phyloP scores from a whole-genome alignment of 2,113 vertebrate genomes.

The Nestor notabilis region DNA sequence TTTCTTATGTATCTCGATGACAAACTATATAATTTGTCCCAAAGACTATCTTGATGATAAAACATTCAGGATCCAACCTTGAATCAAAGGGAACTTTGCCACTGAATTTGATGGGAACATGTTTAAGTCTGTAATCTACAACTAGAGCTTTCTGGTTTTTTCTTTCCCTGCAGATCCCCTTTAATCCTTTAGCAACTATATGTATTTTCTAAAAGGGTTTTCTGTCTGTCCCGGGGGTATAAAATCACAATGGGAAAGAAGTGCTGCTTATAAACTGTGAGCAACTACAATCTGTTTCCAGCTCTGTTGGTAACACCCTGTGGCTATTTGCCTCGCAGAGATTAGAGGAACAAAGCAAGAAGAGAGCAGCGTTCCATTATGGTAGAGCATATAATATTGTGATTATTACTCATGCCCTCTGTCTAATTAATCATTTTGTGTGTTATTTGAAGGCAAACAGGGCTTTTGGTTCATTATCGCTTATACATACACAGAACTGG shows the following conservation, averaged over 20 bases:
- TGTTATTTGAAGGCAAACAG: constrained; percentile 69
- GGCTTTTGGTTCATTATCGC: constrained; percentile 66
- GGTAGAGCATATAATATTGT: constrained; percentile 66
- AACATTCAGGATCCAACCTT: neutral
- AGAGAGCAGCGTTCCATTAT: constrained; percentile 59
- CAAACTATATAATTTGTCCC: neutral
- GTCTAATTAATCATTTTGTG: constrained; percentile 66
- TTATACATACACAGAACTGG: constrained; percentile 65
- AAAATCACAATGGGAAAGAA: constrained; percentile 53
- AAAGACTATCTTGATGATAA: neutral
- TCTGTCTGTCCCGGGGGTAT: neutral
- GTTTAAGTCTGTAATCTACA: neutral
- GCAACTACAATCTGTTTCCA: constrained; percentile 8
- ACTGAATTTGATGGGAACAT: neutral
- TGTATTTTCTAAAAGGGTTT: constrained; percentile 32
- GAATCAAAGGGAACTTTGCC: neutral
- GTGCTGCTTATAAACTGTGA: constrained; percentile 40
- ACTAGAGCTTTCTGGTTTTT: neutral
- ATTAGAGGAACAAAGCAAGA: constrained; percentile 67
- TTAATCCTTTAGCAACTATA: constrained; percentile 34
- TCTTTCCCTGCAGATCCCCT: neutral
- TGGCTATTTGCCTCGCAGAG: constrained; percentile 58
- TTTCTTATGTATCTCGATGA: neutral
- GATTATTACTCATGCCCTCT: constrained; percentile 61
- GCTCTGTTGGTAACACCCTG: constrained; percentile 54